phyloP scores from a whole-genome alignment of 2,888 invertebrate species.

The Lochmaea capreae region DNA sequence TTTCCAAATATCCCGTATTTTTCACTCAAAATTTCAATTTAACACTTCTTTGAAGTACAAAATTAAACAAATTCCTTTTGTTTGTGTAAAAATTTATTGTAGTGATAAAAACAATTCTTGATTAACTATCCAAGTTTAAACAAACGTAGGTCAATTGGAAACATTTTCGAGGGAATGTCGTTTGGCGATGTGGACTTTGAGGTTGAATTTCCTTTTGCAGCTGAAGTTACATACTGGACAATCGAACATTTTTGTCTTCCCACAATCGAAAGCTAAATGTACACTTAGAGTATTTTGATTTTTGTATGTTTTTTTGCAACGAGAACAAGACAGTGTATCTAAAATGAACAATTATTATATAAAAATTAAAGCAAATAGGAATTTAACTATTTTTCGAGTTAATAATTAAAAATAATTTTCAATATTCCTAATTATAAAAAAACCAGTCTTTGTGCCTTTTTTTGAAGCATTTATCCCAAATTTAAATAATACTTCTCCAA shows the following conservation, averaged over 20 bases:
- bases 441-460: too few relatives aligned
- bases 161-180: constrained; percentile 68
- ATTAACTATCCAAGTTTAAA: too few relatives aligned
- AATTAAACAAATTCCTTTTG: neutral
- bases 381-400: too few relatives aligned
- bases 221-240: constrained; percentile 66
- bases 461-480: too few relatives aligned
- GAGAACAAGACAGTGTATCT: constrained; percentile 44
- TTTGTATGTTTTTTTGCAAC: constrained; percentile 56
- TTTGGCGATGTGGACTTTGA: constrained; percentile 79
- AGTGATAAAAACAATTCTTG: neutral
- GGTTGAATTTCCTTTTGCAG: constrained; percentile 78
- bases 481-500: too few relatives aligned
- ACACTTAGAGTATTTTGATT: constrained; percentile 56
- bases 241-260: constrained; percentile 66
- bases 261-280: constrained; percentile 67
- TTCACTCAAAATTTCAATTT: too few relatives aligned
- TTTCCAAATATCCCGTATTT: too few relatives aligned
- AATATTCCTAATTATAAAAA: too few relatives aligned
- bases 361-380: too few relatives aligned
- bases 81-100: neutral
- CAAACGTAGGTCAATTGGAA: neutral
- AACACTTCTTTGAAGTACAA: too few relatives aligned
- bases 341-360: constrained; percentile 31
- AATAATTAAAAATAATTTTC: too few relatives aligned